Evolutionary conservation across 2,888 invertebrate species (phyloP).

Genomic region (Agrotis clavis): DNA sequence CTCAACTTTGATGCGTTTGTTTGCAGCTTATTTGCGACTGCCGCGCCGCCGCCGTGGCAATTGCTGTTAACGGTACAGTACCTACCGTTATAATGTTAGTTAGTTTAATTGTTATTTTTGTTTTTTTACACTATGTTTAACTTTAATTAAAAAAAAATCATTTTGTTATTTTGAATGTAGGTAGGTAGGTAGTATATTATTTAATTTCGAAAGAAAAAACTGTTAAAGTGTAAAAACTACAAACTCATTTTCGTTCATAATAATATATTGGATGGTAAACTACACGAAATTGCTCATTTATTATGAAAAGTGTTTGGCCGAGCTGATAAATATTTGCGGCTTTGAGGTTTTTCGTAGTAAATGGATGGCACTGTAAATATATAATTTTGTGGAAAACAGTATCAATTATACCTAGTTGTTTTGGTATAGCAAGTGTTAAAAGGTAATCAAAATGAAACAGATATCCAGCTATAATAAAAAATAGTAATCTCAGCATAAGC

Average conservation of each 20-base stretch:
- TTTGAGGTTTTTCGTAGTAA: conserved; percentile 10
- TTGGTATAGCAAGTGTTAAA: too few species aligned
- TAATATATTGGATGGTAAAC: neutral
- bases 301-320: neutral
- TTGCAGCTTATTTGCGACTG: conserved; percentile 28
- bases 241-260: too few species aligned
- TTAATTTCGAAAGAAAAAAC: too few species aligned
- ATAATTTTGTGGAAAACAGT: neutral
- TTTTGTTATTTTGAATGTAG: too few species aligned
- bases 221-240: too few species aligned
- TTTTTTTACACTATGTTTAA: too few species aligned
- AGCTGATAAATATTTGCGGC: conserved; percentile 9
- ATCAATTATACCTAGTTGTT: neutral
- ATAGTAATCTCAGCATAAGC: too few species aligned
- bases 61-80: conserved; percentile 44
- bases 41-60: conserved; percentile 21
- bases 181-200: too few species aligned
- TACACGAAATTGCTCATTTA: neutral
- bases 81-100: conserved; percentile 14
- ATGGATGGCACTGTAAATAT: conserved; percentile 3
- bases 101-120: conserved; percentile 21
- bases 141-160: too few species aligned
- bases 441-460: neutral
- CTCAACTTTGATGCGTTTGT: conserved; percentile 69
- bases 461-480: too few species aligned